Evolutionary conservation across 2,113 vertebrate genomes (phyloP), one percentile per base, ranked within the genome.

Genomic region (Cavia aperea): DNA sequence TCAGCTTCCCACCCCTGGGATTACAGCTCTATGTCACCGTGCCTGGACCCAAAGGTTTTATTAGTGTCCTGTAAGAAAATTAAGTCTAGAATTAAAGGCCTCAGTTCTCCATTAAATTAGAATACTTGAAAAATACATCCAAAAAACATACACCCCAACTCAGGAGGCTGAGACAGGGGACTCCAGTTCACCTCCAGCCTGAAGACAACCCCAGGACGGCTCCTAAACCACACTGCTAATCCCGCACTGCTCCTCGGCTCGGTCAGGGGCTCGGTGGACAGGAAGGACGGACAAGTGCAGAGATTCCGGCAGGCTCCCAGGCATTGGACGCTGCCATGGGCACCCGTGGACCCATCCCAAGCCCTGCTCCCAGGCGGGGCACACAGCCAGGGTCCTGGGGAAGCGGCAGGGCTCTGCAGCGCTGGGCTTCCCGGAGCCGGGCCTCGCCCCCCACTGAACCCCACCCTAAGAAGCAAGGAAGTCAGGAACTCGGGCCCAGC

Each of bases 331-430:
- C 18, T 1, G 10, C 10, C 16, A 24, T 5, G 65, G 2, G n/a
- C 23, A 26, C 51, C 65, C 23, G 36, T 0, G 21, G 10, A 24
- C 43, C 13, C 0, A 19, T 16, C 16, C n/a, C 66, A 9, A 19
- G 21, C 0, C 54, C 75, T 54, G 3, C 43, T 5, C 68, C 16
- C 24, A 2, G 31, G 51, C 7, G 81, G 26, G n/a, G 6, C 46
- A 3, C 29, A n/a, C 46, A 51, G 29, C 3, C 18, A 31, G 3
- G 4, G 10, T 49, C 39, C 19, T 9, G 79, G 16, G n/a, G 51
- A 31, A 24, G 18, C 24, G 0, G 0, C 0, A 0, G 0, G 0
- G 58, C 54, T 33, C 81, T 6, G 2, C 6, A 19, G 6, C 13
- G 8, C 0, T 2, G 23, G 13, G 21, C 36, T 1, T 31, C 58